Conservation (phyloP, 2,888 invertebrate species). For the Romanomermis culicivorax region DNA sequence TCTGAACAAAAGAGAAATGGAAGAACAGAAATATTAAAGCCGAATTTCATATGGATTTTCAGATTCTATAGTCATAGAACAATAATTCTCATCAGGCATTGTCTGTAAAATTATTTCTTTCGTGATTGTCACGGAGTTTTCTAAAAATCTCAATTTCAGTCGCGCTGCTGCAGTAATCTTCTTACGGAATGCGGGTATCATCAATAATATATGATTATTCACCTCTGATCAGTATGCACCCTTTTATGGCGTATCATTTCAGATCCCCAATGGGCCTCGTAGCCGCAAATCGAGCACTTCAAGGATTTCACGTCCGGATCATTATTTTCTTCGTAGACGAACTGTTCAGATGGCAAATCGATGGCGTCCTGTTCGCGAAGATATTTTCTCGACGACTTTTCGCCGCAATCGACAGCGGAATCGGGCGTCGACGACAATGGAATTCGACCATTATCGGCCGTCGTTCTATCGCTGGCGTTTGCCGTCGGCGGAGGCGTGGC, state of each 20-base stretch:
- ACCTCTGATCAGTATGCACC: slow-evolving; percentile 30
- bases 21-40: not conserved
- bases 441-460: slow-evolving; percentile 3
- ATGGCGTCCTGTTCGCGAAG: slow-evolving; percentile 26
- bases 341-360: slow-evolving; percentile 24
- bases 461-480: not conserved
- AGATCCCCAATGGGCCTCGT: slow-evolving; percentile 30
- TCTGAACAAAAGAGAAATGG: slow-evolving; percentile 13
- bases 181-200: too few relatives aligned
- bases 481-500: not conserved
- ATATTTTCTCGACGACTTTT: slow-evolving; percentile 14
- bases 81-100: too few relatives aligned
- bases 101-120: too few relatives aligned
- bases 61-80: too few relatives aligned
- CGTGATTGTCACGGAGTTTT: too few relatives aligned
- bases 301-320: slow-evolving; percentile 27
- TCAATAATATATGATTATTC: too few relatives aligned
- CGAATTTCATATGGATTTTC: too few relatives aligned
- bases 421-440: not conserved
- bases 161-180: too few relatives aligned
- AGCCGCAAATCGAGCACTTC: slow-evolving; percentile 27
- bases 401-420: not conserved
- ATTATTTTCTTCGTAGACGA: slow-evolving; percentile 12
- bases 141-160: too few relatives aligned
- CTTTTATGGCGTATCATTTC: slow-evolving; percentile 34